Evolutionary conservation across 92 coral and sea anemone genomes (phyloP), one percentile per base, ranked within the genome.

Genomic region (Epizoanthus rinbou): DNA sequence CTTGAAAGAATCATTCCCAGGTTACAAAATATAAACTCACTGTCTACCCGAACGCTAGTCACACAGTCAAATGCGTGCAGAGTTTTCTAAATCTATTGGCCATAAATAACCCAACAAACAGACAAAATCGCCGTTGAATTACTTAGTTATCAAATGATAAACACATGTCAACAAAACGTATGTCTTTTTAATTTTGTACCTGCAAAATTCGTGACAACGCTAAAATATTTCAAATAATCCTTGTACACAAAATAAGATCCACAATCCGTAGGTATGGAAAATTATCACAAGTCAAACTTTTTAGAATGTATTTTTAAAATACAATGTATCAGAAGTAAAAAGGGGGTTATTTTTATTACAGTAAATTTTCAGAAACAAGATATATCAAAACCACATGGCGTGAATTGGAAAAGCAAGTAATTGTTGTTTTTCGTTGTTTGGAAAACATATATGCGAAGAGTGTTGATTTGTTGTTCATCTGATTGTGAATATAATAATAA

Each of bases 1-100:
- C 82, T 60, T 62, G 65, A 78, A 78, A 78, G 82, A 60, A 62
- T 63, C 62, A 28, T 78, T 78, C 52, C 63, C 82, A 78, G 41
- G 69, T 41, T 78, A 18, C 56, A 47, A 39, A 60, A 45, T 22
- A 22, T 56, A 47, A 78, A 39, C 23, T 8, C 31, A n/a, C 58
- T 43, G 64, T 62, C 39, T 43, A 60, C 43, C 47, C 82, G 43
- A 37, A 37, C 64, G 41, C 57, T 16, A 28, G 41, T 9, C 62
- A 78, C 43, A 78, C 11, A 41, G 14, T 72, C 16, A 50, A 50
- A 9, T 9, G 35, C 24, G 82, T 62, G 63, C 70, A 78, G 64
- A 78, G 82, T 37, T 78, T 76, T 62, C 47, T 78, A 50, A 9
- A 50, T 1, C 54, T 50, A 11, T 50, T 50, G 14, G 15, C 54